phyloP scores from a whole-genome alignment of 2,797 vertebrate genomes.

The Hafferia zeledoni region DNA sequence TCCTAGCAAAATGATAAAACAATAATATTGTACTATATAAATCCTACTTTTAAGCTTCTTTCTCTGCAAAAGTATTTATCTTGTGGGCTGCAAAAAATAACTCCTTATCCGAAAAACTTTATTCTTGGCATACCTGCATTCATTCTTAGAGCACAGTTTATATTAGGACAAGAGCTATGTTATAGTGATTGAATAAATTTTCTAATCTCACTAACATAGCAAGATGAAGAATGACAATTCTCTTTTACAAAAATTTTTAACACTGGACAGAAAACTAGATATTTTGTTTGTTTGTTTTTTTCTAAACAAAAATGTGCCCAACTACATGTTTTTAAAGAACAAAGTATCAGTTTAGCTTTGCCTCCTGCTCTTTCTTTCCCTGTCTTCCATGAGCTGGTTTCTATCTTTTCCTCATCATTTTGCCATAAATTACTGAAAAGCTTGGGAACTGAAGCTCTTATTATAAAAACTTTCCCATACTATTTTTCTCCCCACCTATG shows the following conservation, averaged over 20 bases:
- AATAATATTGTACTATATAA: neutral
- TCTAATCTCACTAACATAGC: neutral
- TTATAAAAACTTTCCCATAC: neutral
- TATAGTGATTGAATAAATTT: neutral
- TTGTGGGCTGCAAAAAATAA: neutral
- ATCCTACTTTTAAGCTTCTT: neutral
- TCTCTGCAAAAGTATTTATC: neutral
- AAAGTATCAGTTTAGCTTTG: neutral
- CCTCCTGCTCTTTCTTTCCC: neutral
- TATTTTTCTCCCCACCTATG: neutral
- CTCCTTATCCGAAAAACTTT: neutral
- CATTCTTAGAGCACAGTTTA: neutral
- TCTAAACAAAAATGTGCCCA: neutral
- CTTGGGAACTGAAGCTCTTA: neutral
- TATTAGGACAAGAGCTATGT: neutral
- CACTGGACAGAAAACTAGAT: neutral
- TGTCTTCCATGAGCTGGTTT: neutral
- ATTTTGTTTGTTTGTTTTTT: neutral
- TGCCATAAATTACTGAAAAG: neutral
- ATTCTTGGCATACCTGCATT: neutral
- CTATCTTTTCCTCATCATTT: neutral
- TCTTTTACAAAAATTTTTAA: neutral
- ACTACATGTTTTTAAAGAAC: neutral
- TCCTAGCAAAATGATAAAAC: neutral
- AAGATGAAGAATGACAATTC: neutral